Percentiles rank a stretch among this genome's conserved stretches.
phyloP scores from a whole-genome alignment of 2,797 vertebrate species.

The Pelobates cultripes region DNA sequence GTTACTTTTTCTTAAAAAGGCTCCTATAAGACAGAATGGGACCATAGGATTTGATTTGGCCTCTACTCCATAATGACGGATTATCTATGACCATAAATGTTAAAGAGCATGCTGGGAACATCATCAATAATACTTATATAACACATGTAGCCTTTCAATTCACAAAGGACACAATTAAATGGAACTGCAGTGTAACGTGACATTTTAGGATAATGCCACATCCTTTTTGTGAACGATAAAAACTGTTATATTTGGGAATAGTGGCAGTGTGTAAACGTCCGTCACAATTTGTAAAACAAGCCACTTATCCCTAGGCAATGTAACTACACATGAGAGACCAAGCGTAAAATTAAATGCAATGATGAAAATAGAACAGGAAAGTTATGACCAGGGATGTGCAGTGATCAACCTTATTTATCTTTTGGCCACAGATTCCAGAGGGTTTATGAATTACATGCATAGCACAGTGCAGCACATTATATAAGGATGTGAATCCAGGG shows the following conservation, averaged over 20 bases:
- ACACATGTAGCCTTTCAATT: background rate
- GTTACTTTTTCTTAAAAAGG: too few species aligned
- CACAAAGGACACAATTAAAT: constrained; percentile 6
- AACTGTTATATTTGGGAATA: too few species aligned
- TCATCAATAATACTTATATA: background rate
- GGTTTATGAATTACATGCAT: constrained; percentile 33
- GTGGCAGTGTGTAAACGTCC: background rate
- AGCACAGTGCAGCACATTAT: background rate
- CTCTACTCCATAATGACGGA: background rate
- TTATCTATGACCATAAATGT: background rate
- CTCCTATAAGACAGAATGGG: too few species aligned
- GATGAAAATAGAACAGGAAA: constrained; percentile 2
- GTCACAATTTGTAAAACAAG: background rate
- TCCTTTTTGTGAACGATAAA: background rate
- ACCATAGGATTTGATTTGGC: background rate
- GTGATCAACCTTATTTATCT: too few species aligned
- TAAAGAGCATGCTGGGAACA: background rate
- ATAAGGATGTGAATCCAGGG: too few species aligned
- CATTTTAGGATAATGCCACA: background rate
- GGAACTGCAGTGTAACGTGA: background rate
- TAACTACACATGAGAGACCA: background rate
- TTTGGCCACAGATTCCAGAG: constrained; percentile 27
- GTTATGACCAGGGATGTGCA: too few species aligned
- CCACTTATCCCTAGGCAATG: background rate
- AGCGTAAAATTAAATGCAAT: constrained; percentile 28